Percentiles rank a stretch among this genome's conserved stretches.
Evolutionary conservation across 1,140 invertebrate species (phyloP).

Genomic region (Nephila pilipes): DNA sequence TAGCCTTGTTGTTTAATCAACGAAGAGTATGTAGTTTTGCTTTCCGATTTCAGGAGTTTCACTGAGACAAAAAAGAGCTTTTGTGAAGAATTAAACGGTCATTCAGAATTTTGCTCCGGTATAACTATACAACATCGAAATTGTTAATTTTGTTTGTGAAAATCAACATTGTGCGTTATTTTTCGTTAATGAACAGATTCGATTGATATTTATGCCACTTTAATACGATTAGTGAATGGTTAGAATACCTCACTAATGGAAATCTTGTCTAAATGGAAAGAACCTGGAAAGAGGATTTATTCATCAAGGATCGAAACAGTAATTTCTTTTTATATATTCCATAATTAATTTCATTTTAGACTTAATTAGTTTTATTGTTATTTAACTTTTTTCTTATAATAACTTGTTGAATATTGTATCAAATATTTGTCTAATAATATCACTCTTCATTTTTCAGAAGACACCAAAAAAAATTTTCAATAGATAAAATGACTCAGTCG

Average conservation of each 20-base stretch:
- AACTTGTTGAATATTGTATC: not conserved
- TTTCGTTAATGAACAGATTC: not conserved
- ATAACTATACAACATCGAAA: not conserved
- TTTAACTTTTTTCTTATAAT: not conserved
- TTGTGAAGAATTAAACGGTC: not conserved
- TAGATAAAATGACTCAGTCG: no score
- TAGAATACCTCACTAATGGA: not conserved
- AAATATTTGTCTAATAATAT: not conserved
- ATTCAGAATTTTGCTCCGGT: not conserved
- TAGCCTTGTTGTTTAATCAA: no score
- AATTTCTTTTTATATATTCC: not conserved
- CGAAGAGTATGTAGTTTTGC: no score
- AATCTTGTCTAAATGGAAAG: not conserved
- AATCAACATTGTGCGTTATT: not conserved
- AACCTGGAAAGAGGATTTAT: not conserved
- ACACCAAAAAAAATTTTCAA: no score
- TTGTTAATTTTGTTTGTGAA: not conserved
- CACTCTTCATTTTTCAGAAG: no score
- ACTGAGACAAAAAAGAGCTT: not conserved
- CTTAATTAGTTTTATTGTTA: not conserved
- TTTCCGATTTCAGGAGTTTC: not conserved
- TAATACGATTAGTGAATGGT: not conserved
- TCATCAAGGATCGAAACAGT: slow-evolving; percentile 20
- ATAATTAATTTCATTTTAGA: not conserved
- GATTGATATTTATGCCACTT: not conserved